Evolutionary conservation across 2,113 vertebrate genomes (phyloP).

Genomic region (Cephalopholis sonnerati): DNA sequence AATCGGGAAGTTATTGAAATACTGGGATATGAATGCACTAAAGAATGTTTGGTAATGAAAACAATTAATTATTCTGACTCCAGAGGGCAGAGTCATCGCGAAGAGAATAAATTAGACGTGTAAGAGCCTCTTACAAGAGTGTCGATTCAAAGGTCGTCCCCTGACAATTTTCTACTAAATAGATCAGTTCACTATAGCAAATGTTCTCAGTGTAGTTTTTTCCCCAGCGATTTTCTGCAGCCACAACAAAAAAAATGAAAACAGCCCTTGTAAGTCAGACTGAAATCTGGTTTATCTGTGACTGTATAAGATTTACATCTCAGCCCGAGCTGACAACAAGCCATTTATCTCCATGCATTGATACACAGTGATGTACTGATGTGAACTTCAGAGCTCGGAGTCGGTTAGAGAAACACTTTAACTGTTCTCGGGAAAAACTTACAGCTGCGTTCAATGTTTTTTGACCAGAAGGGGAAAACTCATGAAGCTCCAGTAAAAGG

Average conservation of each 20-base stretch:
- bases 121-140: constrained; percentile 45
- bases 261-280: constrained; percentile 10
- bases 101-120: constrained; percentile 64
- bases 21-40: constrained; percentile 53
- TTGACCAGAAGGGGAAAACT: neutral
- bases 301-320: constrained; percentile 27
- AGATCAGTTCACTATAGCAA: constrained; percentile 55
- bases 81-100: constrained; percentile 65
- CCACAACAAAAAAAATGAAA: constrained; percentile 21
- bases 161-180: constrained; percentile 57
- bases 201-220: constrained; percentile 27
- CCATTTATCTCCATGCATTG: constrained; percentile 15
- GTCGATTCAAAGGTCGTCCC: constrained; percentile 54
- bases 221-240: constrained; percentile 4
- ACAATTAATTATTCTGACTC: constrained; percentile 78
- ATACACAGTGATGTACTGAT: constrained; percentile 9
- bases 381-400: neutral
- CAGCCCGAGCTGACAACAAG: constrained; percentile 11
- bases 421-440: constrained; percentile 10
- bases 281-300: constrained; percentile 19
- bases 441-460: constrained; percentile 5
- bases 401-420: neutral
- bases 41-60: constrained; percentile 78
- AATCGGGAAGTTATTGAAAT: constrained; percentile 72
- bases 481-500: constrained; percentile 1